These are phyloP conservation scores for Coenonympha glycerion DNA, from an alignment of 2,888 invertebrate genomes.

Conservation along the genomic window DNA sequence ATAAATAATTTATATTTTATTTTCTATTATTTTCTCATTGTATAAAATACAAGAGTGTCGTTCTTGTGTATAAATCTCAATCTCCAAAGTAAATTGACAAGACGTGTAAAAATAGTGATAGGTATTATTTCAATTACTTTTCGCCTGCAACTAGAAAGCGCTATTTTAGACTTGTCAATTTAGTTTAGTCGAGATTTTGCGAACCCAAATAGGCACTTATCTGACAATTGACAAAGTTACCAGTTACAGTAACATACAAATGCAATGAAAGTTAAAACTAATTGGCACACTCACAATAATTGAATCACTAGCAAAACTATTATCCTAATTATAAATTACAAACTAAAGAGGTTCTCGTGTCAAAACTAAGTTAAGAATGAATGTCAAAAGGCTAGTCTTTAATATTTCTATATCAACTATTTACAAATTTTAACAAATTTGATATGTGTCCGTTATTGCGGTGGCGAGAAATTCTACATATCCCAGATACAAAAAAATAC, in stretches of 20 bases:
- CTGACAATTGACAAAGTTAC: too few species aligned
- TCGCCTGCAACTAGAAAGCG: too few species aligned
- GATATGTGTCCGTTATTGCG: conserved; percentile 65
- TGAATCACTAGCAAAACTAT: conserved; percentile 73
- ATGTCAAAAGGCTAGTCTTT: conserved; percentile 28
- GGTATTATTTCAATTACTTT: too few species aligned
- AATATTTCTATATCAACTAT: conserved; percentile 32
- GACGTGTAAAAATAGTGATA: too few species aligned
- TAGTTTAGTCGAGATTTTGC: too few species aligned
- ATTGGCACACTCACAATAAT: conserved; percentile 76
- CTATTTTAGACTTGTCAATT: too few species aligned
- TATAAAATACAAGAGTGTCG: too few species aligned
- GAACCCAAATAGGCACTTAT: too few species aligned
- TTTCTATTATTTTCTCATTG: too few species aligned
- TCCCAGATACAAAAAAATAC: conserved; percentile 17
- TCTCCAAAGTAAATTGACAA: too few species aligned
- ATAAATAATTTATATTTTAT: too few species aligned
- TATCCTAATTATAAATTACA: conserved; percentile 53
- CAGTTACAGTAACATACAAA: conserved; percentile 6
- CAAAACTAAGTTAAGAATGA: conserved; percentile 34
- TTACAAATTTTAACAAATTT: conserved; percentile 45
- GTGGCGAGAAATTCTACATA: conserved; percentile 31
- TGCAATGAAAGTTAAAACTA: conserved; percentile 49
- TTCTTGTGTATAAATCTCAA: too few species aligned
- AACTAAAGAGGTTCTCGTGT: conserved; percentile 55